Conservation (phyloP, 2,888 invertebrate genomes). For the Alloscopus bannaensis region DNA sequence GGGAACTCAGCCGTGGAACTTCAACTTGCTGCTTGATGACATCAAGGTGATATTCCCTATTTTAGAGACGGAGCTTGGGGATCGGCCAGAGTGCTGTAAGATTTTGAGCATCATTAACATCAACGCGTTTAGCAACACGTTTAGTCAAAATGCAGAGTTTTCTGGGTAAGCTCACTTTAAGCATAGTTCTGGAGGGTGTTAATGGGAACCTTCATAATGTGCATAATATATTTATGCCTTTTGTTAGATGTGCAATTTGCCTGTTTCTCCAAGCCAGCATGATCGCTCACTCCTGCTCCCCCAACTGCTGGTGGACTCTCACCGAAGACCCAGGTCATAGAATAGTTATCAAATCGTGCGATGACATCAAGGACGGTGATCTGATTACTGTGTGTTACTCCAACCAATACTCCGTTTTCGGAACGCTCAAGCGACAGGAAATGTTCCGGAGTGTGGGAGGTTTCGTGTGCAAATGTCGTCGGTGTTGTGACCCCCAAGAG, state of each 20-base stretch:
- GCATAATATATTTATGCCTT: neutral
- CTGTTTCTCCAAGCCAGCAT: constrained; percentile 74
- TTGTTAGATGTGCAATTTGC: constrained; percentile 41
- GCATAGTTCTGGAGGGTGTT: neutral
- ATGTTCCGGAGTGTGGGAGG: constrained; percentile 72
- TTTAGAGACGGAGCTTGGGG: constrained; percentile 21
- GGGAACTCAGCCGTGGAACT: constrained; percentile 43
- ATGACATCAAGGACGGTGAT: constrained; percentile 79
- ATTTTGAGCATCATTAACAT: constrained; percentile 49
- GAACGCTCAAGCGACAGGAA: constrained; percentile 68
- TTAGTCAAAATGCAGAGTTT: constrained; percentile 43
- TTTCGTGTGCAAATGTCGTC: constrained; percentile 72
- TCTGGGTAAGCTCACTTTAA: constrained; percentile 6
- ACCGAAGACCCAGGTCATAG: constrained; percentile 76
- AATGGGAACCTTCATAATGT: neutral
- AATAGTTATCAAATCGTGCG: constrained; percentile 81
- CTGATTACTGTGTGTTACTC: constrained; percentile 84
- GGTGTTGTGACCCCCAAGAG: constrained; percentile 73
- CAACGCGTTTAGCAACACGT: constrained; percentile 50
- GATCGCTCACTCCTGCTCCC: constrained; percentile 84
- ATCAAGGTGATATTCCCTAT: constrained; percentile 39
- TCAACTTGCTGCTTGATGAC: constrained; percentile 41
- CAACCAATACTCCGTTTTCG: constrained; percentile 75
- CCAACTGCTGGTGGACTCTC: constrained; percentile 57
- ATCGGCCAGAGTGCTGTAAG: constrained; percentile 35